phyloP scores from a whole-genome alignment of 2,797 vertebrate genomes.

The Pteropus rufus region DNA sequence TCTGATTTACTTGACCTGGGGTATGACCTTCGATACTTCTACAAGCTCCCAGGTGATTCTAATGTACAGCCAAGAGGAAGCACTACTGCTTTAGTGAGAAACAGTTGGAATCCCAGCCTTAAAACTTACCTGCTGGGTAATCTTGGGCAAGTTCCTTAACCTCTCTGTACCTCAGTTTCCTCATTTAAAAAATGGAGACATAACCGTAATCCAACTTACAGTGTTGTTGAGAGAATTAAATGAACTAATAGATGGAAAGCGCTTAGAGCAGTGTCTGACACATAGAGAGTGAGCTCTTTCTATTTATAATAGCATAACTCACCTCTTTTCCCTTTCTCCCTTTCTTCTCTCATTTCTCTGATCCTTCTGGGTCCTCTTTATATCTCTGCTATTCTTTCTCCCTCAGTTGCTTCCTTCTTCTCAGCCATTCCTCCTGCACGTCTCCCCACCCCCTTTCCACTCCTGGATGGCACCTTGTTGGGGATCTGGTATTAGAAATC shows the following conservation, averaged over 20 bases:
- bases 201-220: not conserved
- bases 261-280: not conserved
- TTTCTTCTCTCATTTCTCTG: not conserved
- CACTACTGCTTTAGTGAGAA: not conserved
- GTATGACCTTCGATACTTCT: not conserved
- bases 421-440: not conserved
- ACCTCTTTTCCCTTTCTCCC: not conserved
- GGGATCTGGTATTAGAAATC: not conserved
- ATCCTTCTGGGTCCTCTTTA: not conserved
- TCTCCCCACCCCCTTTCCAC: not conserved
- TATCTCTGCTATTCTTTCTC: not conserved
- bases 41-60: not conserved
- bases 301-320: not conserved
- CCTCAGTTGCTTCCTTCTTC: not conserved
- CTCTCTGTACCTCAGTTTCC: not conserved
- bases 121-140: not conserved
- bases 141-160: not conserved
- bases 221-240: not conserved
- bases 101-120: not conserved
- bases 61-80: not conserved
- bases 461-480: not conserved
- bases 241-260: not conserved
- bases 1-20: not conserved
- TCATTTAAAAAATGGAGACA: not conserved
- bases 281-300: not conserved